phyloP scores from a whole-genome alignment of 2,888 invertebrate genomes.

The Anarsia innoxiella region DNA sequence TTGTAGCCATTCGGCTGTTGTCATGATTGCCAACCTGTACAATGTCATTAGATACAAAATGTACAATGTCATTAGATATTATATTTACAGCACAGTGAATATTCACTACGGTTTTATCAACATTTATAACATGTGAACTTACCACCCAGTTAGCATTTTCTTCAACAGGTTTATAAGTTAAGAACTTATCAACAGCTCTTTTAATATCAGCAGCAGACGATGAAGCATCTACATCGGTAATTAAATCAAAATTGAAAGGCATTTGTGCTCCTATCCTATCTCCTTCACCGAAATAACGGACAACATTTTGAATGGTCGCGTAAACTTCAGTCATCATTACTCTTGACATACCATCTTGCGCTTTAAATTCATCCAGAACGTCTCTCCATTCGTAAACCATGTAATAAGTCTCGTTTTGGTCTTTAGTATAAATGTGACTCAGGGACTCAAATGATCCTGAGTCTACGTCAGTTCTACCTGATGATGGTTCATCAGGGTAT shows the following conservation, averaged over 20 bases:
- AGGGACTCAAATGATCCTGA: slow-evolving; percentile 73
- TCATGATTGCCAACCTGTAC: slow-evolving; percentile 81
- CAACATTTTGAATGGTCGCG: slow-evolving; percentile 73
- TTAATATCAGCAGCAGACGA: slow-evolving; percentile 79
- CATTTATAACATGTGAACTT: too few relatives aligned
- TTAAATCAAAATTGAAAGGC: slow-evolving; percentile 86
- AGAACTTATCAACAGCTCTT: slow-evolving; percentile 77
- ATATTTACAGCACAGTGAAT: too few relatives aligned
- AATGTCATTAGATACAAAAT: too few relatives aligned
- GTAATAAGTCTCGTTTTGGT: slow-evolving; percentile 76
- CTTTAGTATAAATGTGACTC: slow-evolving; percentile 78
- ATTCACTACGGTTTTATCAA: too few relatives aligned
- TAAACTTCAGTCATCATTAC: slow-evolving; percentile 88
- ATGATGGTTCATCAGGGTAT: slow-evolving; percentile 74
- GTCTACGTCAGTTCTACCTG: slow-evolving; percentile 53
- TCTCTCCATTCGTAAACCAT: slow-evolving; percentile 80
- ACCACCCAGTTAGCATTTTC: slow-evolving; percentile 86
- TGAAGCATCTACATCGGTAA: slow-evolving; percentile 72
- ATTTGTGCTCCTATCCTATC: slow-evolving; percentile 79
- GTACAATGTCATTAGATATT: too few relatives aligned
- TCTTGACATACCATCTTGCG: slow-evolving; percentile 59
- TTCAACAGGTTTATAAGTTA: slow-evolving; percentile 76
- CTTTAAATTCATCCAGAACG: slow-evolving; percentile 74
- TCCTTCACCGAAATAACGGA: slow-evolving; percentile 78
- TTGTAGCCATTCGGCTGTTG: slow-evolving; percentile 75